Evolutionary conservation across 2,797 vertebrate genomes (phyloP), one percentile per base, ranked within the genome.

Genomic region (Ptychobarbus kaznakovi): DNA sequence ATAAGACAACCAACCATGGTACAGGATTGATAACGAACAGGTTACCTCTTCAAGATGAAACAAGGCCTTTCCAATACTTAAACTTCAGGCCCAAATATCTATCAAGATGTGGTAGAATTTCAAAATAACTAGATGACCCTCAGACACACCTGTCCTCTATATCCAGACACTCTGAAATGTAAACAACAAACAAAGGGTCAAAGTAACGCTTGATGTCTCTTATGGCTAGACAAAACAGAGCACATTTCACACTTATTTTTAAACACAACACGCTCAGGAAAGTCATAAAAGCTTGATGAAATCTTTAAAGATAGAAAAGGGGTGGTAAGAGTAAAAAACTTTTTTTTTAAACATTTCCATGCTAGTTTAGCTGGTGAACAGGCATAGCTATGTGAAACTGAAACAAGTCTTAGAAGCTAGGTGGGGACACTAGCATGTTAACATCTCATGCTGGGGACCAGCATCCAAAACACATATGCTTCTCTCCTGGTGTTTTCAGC

Each of bases 401-500:
- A 66, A 66, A 63, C 40, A 22, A 49, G 6, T 25, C 35, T 78
- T 25, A 78, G 56, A 42, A 66, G 61, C 78, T 49, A 80, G 28
- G 72, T 46, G n/a, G 40, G 58, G n/a, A 80, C 16, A 46, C 58
- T 66, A 66, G 9, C 61, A 80, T 61, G 58, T 40, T 65, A 79
- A 42, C 0, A 28, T 65, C 25, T 63, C 25, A 66, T 80, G 28
- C 77, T 46, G 40, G 2, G 18, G 89, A 90, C 86, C 77, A 89
- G 90, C 89, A 91, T 89, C 86, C 46, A 58, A 69, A 80, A 51
- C 40, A 61, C 35, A 86, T 92, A 87, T 89, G 92, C 93, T 94
- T 91, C 90, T 32, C 32, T 93, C 92, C 92, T 92, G 89, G 91
- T 68, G 42, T 68, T 80, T 38, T 46, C 61, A 80, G 44, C 44